These are phyloP conservation scores for Tetragnatha montana DNA, from an alignment of 2,888 invertebrate species.

Conservation along the genomic window DNA sequence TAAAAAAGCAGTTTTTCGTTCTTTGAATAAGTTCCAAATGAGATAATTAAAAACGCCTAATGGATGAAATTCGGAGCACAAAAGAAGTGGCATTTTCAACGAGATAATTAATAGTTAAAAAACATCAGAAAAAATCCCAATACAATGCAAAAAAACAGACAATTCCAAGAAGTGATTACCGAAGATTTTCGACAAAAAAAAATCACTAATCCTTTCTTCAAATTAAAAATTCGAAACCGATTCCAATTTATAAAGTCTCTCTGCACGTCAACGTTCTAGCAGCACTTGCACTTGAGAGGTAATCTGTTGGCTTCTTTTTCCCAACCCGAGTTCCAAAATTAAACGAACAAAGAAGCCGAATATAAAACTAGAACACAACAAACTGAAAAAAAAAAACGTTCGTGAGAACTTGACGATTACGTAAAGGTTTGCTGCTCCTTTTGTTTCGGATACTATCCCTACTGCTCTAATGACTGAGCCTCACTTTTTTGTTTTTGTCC, in stretches of 20 bases:
- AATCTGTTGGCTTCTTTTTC: conserved; percentile 9
- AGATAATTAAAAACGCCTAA: background rate
- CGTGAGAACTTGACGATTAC: conserved; percentile 12
- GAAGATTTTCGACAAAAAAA: background rate
- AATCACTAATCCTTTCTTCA: background rate
- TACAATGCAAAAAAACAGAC: background rate
- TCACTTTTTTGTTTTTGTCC: background rate
- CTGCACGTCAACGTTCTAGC: background rate
- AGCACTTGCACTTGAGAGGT: background rate
- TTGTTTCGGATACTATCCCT: background rate
- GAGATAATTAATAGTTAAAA: background rate
- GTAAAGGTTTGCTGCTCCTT: conserved; percentile 16
- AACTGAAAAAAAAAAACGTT: background rate
- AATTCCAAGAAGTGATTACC: background rate
- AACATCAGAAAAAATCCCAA: background rate
- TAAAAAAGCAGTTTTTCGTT: no score
- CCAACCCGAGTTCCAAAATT: background rate
- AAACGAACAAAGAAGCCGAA: conserved; percentile 3
- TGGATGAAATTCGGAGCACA: background rate
- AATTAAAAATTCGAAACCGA: background rate
- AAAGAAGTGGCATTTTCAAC: background rate
- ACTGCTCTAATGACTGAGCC: conserved; percentile 13
- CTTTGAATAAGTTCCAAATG: background rate
- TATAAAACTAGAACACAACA: background rate
- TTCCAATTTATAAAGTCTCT: background rate